These are phyloP conservation scores for Macroglossus sobrinus DNA, from an alignment of 2,113 vertebrate species.

Conservation along the genomic window DNA sequence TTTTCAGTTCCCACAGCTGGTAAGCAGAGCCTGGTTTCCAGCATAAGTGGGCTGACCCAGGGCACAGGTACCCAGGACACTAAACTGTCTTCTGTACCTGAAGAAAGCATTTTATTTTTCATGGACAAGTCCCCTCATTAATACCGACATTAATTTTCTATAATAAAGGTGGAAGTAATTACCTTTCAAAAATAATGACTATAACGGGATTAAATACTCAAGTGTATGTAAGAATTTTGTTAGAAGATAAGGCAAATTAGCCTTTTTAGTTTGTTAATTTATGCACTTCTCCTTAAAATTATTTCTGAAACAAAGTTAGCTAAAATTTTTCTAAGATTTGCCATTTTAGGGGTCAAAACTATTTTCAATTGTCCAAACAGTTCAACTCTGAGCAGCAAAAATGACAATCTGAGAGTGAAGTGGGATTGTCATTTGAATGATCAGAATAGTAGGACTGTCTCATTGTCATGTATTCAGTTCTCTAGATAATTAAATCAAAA, in stretches of 20 bases:
- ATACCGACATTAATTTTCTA: not conserved
- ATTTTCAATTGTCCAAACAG: not conserved
- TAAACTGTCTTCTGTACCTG: not conserved
- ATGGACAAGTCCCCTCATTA: not conserved
- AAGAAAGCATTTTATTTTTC: not conserved
- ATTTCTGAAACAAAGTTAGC: not conserved
- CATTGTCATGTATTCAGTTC: not conserved
- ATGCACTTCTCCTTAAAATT: not conserved
- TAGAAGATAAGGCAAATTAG: not conserved
- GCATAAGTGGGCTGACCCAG: not conserved
- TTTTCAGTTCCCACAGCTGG: not conserved
- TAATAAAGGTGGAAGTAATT: slow-evolving; percentile 7
- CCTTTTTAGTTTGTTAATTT: not conserved
- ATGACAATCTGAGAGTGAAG: not conserved
- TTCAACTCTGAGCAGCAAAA: not conserved
- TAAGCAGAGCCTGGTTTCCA: not conserved
- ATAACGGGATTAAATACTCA: not conserved
- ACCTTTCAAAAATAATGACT: slow-evolving; percentile 21
- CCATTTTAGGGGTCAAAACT: not conserved
- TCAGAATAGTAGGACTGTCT: not conserved
- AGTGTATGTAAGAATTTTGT: not conserved
- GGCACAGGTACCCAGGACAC: not conserved
- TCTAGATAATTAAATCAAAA: slow-evolving; percentile 31
- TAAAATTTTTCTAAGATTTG: not conserved
- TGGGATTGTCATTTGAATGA: not conserved